Conservation (phyloP, 2,888 invertebrate species). For the Synergus laeviventris region DNA sequence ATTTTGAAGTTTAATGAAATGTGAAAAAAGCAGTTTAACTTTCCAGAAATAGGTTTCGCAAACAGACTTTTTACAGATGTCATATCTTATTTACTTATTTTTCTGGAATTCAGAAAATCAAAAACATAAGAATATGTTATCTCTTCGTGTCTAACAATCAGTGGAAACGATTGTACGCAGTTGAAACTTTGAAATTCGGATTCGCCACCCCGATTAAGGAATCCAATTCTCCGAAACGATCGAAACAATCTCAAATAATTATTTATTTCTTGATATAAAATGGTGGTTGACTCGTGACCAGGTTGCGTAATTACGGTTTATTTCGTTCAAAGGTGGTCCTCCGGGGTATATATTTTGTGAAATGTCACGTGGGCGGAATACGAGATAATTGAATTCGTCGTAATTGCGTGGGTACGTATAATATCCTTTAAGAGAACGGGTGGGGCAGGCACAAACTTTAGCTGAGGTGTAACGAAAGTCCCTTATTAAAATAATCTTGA, state of each 20-base stretch:
- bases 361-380: slow-evolving; percentile 24
- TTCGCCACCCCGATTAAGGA: not conserved
- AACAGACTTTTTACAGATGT: no score
- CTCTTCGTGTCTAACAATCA: no score
- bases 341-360: not conserved
- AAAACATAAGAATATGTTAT: no score
- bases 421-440: not conserved
- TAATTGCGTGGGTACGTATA: slow-evolving; percentile 32
- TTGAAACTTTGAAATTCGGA: no score
- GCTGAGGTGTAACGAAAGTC: not conserved
- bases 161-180: no score
- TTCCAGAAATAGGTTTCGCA: no score
- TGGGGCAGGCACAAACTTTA: not conserved
- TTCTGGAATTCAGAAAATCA: no score
- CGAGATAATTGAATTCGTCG: slow-evolving; percentile 28
- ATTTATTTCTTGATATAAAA: slow-evolving; percentile 23
- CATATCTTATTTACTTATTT: no score
- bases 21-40: no score
- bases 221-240: not conserved
- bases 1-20: no score
- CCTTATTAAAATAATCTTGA: slow-evolving; percentile 29
- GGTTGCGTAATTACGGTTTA: slow-evolving; percentile 10
- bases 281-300: not conserved
- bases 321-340: slow-evolving; percentile 18
- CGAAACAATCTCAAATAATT: slow-evolving; percentile 16